Percentiles rank a stretch among this genome's conserved stretches.
These are phyloP conservation scores for Ditula angustiorana DNA, from an alignment of 2,888 invertebrate species.

Conservation along the genomic window DNA sequence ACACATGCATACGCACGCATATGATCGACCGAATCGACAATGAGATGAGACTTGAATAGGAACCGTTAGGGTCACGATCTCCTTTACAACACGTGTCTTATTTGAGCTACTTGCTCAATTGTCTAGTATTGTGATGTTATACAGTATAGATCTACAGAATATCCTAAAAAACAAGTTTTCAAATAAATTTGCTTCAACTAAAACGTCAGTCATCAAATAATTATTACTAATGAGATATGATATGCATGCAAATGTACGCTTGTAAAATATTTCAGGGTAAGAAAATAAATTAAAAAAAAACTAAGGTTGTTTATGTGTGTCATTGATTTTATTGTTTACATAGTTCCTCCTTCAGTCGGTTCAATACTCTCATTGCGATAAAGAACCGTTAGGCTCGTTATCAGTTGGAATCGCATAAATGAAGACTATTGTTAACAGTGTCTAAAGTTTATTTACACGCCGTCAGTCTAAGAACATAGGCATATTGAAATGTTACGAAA, in stretches of 20 bases:
- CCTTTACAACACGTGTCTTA: constrained; percentile 59
- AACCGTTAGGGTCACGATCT: constrained; percentile 73
- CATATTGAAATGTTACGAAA: constrained; percentile 77
- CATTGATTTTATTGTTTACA: neutral
- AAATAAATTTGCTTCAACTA: neutral
- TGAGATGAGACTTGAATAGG: constrained; percentile 44
- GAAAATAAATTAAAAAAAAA: neutral
- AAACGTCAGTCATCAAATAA: neutral
- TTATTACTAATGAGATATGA: too few species aligned
- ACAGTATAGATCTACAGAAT: neutral
- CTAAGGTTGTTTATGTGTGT: neutral
- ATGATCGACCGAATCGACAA: constrained; percentile 53
- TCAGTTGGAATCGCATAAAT: constrained; percentile 45
- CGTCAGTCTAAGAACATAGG: constrained; percentile 57
- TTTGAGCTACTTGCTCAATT: constrained; percentile 42
- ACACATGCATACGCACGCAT: constrained; percentile 43
- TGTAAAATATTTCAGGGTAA: neutral
- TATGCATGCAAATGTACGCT: neutral
- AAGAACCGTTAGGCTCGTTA: constrained; percentile 44
- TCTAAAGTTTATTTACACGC: constrained; percentile 61
- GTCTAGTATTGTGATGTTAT: neutral
- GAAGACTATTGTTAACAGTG: constrained; percentile 48
- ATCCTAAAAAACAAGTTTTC: neutral
- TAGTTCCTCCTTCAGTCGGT: neutral
- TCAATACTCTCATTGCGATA: constrained; percentile 6